These are phyloP conservation scores for Proteles cristata DNA, from an alignment of 2,113 vertebrate species.

Conservation along the genomic window DNA sequence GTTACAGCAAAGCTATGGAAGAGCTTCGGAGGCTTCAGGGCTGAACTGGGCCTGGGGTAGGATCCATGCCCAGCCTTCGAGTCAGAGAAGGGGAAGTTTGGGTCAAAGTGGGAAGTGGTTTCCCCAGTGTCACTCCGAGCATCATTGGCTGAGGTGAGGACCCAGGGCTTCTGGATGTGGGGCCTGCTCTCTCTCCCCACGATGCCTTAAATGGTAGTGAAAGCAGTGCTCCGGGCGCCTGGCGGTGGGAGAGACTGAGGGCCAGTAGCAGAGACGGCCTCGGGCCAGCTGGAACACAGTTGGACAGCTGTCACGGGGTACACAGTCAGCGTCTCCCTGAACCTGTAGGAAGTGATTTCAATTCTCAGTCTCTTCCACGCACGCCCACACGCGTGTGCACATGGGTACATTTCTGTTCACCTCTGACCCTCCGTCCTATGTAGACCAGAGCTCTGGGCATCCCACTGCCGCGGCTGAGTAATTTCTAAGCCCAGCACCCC, in stretches of 20 bases:
- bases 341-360: neutral
- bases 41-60: rapidly evolving
- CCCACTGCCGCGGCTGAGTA: neutral
- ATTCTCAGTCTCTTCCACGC: no score
- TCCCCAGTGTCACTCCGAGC: neutral
- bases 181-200: rapidly evolving
- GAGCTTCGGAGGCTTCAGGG: neutral
- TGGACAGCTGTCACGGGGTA: rapidly evolving
- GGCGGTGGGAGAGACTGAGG: rapidly evolving
- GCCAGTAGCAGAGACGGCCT: neutral
- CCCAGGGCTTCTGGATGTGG: neutral
- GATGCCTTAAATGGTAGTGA: rapidly evolving
- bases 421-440: neutral
- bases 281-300: neutral
- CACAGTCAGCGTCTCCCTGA: neutral
- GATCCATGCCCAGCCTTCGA: neutral
- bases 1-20: neutral
- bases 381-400: no score
- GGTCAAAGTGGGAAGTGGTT: neutral
- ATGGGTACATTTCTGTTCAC: neutral
- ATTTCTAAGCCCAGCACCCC: neutral
- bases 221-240: neutral
- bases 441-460: neutral
- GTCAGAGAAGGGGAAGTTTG: neutral
- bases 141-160: neutral